Base-by-base conservation (phyloP, 2,797 vertebrate genomes). In the Meriones psammophilus region DNA sequence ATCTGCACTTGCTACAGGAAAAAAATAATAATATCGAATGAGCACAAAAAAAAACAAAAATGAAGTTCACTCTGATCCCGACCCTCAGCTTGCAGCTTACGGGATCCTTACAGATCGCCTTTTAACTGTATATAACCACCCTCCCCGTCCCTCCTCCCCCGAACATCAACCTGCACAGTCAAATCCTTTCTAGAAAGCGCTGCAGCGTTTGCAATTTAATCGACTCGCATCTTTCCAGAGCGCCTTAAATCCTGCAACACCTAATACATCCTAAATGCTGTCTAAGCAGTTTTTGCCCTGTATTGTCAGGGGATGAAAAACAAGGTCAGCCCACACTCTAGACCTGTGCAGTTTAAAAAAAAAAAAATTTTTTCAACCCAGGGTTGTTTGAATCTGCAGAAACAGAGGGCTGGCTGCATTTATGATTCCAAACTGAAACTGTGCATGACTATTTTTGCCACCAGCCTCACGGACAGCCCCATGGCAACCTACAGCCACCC, bases 151-250 rank as follows among this genome's bases (percentile, higher is more conserved):
- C 50, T 8, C 8, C 50, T 50, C 24, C 24, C 4, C 7, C 1
- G 26, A 76, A 15, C 36, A 20, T 15, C 77, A 33, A 39, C 42
- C 56, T 13, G 77, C 64, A 50, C 8, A 24, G 46, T 14, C 58
- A 15, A 4, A 60, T 6, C 46, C 33, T 30, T 28, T 54, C 4
- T 0, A 26, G 26, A 42, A 42, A 73, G 36, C 0, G 1, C 18
- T 0, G 14, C 9, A 2, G 54, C 22, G 36, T 39, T 12, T 42
- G 26, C 78, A 17, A 17, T 24, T 10, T 17, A 20, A 24, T 78
- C 46, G 5, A 6, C 6, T 13, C 0, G 1, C 4, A 3, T 39
- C 46, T 50, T 66, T 83, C 24, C 56, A 0, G 0, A 8, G 68
- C 3, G 71, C 39, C 36, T 26, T 14, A 36, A 8, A 24, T 15